phyloP scores from a whole-genome alignment of 2,113 vertebrate species.

The Phaetusa simplex region DNA sequence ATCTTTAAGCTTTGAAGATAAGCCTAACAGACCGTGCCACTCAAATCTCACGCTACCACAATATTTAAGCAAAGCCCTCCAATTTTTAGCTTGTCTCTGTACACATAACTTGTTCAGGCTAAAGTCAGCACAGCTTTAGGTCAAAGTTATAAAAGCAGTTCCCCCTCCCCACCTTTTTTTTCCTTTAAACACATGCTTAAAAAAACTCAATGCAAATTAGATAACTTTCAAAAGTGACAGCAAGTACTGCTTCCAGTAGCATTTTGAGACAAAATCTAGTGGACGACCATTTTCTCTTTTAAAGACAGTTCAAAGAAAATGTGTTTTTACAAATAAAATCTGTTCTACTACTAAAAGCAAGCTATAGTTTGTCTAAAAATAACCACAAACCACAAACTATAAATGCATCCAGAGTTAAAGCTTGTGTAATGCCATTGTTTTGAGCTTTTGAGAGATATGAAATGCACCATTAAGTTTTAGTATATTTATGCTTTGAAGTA shows the following conservation, averaged over 20 bases:
- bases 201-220: not conserved
- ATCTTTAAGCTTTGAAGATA: not conserved
- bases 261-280: not conserved
- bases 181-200: not conserved
- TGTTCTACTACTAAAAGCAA: not conserved
- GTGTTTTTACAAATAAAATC: not conserved
- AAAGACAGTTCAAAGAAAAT: not conserved
- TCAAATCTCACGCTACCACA: not conserved
- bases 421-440: constrained; percentile 22
- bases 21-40: not conserved
- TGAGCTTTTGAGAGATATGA: constrained; percentile 32
- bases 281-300: not conserved
- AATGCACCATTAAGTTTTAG: constrained; percentile 60
- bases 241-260: not conserved
- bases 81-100: not conserved
- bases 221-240: not conserved
- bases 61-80: not conserved
- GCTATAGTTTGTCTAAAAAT: constrained; percentile 5
- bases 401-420: not conserved
- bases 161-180: not conserved
- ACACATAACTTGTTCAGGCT: not conserved
- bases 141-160: not conserved
- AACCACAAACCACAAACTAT: constrained; percentile 10
- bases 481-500: constrained; percentile 62
- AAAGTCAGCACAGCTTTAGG: not conserved